Evolutionary conservation across 2,113 vertebrate species (phyloP).

Genomic region (Pionites leucogaster): DNA sequence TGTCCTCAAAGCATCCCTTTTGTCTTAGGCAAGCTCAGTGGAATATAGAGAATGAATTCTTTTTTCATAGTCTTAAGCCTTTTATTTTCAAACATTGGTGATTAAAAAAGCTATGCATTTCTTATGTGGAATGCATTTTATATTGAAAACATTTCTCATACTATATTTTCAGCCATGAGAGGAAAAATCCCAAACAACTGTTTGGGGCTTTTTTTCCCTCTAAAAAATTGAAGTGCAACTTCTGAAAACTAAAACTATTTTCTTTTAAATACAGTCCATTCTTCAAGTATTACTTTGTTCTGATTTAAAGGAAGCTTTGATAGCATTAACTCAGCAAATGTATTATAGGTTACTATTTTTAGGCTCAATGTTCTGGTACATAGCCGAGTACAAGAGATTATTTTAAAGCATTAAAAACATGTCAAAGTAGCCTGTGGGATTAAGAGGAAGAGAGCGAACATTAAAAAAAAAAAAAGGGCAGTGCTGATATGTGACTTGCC

Average conservation of each 20-base stretch:
- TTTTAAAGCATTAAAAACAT: constrained; percentile 20
- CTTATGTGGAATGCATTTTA: neutral
- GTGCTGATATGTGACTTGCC: neutral
- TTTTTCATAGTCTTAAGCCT: neutral
- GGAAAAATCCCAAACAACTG: neutral
- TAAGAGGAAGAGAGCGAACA: neutral
- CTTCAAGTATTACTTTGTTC: neutral
- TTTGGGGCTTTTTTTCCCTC: neutral
- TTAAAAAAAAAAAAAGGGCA: neutral
- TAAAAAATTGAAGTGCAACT: neutral
- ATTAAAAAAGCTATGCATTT: neutral
- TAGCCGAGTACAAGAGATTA: constrained; percentile 13
- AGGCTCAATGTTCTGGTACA: neutral
- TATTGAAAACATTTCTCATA: neutral
- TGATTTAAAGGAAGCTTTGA: neutral
- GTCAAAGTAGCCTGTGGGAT: neutral
- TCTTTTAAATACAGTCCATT: neutral
- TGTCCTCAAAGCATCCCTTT: neutral
- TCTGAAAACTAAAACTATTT: neutral
- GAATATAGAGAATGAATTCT: neutral
- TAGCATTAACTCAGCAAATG: neutral
- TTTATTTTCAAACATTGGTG: neutral
- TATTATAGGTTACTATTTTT: constrained; percentile 27
- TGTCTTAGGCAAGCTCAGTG: neutral
- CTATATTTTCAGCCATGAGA: neutral